phyloP scores from a whole-genome alignment of 2,888 invertebrate species.

The Stramonita haemastoma region DNA sequence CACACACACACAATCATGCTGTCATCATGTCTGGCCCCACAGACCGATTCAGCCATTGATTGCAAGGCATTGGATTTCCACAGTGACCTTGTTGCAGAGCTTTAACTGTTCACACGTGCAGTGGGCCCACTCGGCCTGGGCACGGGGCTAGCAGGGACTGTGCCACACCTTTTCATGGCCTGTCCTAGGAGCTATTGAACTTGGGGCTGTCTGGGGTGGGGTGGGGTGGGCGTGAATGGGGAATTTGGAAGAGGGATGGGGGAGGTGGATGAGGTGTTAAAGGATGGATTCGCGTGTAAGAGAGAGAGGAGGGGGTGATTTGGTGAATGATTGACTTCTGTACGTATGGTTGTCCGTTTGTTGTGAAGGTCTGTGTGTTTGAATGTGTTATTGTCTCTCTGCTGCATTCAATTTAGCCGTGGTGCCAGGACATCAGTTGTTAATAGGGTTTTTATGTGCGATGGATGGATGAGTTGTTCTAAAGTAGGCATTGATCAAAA shows the following conservation, averaged over 20 bases:
- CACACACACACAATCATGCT: neutral
- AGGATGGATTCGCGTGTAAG: neutral
- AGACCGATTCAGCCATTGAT: neutral
- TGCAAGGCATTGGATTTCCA: neutral
- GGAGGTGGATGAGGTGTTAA: neutral
- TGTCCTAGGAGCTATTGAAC: too few relatives aligned
- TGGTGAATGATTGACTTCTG: neutral
- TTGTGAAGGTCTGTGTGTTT: conserved; percentile 6
- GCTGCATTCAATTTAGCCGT: neutral
- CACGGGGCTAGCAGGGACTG: neutral
- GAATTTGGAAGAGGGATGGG: too few relatives aligned
- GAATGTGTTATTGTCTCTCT: neutral
- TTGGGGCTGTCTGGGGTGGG: too few relatives aligned
- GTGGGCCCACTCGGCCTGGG: neutral
- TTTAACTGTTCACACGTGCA: neutral
- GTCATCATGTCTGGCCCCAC: neutral
- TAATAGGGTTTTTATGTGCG: too few relatives aligned
- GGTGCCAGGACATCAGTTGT: too few relatives aligned
- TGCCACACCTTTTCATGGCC: too few relatives aligned
- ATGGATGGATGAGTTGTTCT: too few relatives aligned
- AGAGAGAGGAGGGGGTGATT: neutral
- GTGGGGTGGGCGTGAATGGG: neutral
- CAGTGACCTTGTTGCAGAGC: neutral
- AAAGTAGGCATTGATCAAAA: too few relatives aligned
- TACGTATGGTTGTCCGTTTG: neutral